Evolutionary conservation across 2,888 invertebrate species (phyloP).

Genomic region (Margaritifera margaritifera): DNA sequence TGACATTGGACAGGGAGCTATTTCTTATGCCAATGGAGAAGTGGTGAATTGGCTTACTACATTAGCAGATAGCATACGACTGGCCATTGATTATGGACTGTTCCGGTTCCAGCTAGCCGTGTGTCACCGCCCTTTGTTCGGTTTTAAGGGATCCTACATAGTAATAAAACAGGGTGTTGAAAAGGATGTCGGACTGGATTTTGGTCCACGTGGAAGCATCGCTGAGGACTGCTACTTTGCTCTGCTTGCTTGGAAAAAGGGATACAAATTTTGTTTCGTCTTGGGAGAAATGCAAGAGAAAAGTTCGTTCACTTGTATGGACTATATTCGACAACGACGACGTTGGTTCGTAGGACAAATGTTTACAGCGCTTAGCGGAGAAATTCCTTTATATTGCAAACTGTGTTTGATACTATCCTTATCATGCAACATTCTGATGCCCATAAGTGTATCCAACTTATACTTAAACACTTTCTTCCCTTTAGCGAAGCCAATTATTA

Average conservation of each 20-base stretch:
- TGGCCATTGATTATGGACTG: conserved; percentile 30
- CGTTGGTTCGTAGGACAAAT: conserved; percentile 36
- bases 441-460: conserved; percentile 26
- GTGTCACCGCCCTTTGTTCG: conserved; percentile 24
- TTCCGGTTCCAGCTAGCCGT: conserved; percentile 27
- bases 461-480: conserved; percentile 17
- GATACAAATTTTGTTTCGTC: conserved; percentile 32
- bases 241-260: conserved; percentile 27
- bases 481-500: conserved; percentile 11
- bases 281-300: conserved; percentile 36
- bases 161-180: conserved; percentile 27
- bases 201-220: conserved; percentile 36
- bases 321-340: conserved; percentile 30
- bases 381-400: conserved; percentile 23
- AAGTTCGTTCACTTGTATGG: conserved; percentile 32
- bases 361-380: conserved; percentile 11
- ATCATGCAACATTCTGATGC: conserved; percentile 21
- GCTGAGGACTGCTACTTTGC: conserved; percentile 38
- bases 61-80: conserved; percentile 25
- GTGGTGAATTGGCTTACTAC: conserved; percentile 32
- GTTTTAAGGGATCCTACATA: conserved; percentile 37
- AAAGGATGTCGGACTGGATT: conserved; percentile 26
- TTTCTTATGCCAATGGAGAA: conserved; percentile 25
- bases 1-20: conserved; percentile 53
- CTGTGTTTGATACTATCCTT: conserved; percentile 20